A percentile compares a stretch with the other conserved stretches of the same genome.
Conservation (phyloP, 2,113 vertebrate species). For the Girardinichthys multiradiatus region DNA sequence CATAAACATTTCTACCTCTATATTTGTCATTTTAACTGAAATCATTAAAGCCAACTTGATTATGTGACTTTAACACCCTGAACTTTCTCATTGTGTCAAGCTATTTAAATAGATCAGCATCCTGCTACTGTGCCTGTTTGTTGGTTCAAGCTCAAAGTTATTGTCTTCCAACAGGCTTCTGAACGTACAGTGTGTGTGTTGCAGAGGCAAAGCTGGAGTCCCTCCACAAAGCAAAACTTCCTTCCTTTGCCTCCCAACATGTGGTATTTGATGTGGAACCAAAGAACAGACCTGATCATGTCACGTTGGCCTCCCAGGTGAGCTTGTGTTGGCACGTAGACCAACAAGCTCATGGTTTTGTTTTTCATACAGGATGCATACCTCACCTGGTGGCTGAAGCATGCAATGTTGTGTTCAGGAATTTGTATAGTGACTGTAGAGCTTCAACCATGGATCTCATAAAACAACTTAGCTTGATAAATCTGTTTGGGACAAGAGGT, state of each 20-base stretch:
- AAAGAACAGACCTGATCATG: slow-evolving; percentile 12
- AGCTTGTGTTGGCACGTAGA: slow-evolving; percentile 36
- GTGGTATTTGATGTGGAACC: slow-evolving; percentile 22
- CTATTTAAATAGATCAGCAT: slow-evolving; percentile 10
- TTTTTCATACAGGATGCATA: background rate
- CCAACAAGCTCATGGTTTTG: slow-evolving; percentile 7
- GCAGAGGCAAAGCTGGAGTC: slow-evolving; percentile 14
- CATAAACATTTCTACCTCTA: no score
- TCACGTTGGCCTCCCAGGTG: slow-evolving; percentile 37
- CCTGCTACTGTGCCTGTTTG: slow-evolving; percentile 43
- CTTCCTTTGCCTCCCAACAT: slow-evolving; percentile 43
- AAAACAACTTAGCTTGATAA: background rate
- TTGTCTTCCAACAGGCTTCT: slow-evolving; percentile 23
- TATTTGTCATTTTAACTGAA: no score
- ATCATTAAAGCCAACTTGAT: background rate
- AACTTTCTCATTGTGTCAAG: background rate
- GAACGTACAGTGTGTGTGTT: background rate
- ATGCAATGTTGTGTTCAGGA: background rate
- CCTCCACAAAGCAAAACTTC: slow-evolving; percentile 34
- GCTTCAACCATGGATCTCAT: background rate
- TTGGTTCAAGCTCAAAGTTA: slow-evolving; percentile 39
- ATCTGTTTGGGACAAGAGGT: no score
- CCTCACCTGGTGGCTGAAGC: background rate
- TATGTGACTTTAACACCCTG: slow-evolving; percentile 7
- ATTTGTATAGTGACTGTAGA: background rate